Percentiles rank a stretch among this genome's conserved stretches.
Evolutionary conservation across 2,113 vertebrate species (phyloP).

Genomic region (Orthonyx spaldingii): DNA sequence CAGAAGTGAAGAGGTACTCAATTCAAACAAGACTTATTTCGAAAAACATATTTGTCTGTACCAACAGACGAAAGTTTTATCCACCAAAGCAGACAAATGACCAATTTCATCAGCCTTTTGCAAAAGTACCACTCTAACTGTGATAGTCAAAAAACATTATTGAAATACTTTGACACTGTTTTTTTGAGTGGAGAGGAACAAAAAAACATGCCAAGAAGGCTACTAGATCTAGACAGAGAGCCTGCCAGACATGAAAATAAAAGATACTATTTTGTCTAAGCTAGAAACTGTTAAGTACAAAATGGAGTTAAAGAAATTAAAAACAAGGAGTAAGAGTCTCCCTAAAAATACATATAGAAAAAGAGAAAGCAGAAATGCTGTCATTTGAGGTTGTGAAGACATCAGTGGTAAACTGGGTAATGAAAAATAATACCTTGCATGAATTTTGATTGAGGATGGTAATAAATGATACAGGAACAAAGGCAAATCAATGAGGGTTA

Average conservation of each 20-base stretch:
- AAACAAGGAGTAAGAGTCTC: not conserved
- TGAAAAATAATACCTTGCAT: not conserved
- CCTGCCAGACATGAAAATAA: not conserved
- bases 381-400: not conserved
- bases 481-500: not conserved
- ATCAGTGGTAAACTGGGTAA: not conserved
- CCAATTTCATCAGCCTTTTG: not conserved
- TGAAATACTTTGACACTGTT: not conserved
- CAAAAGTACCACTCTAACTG: not conserved
- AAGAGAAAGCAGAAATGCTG: not conserved
- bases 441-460: not conserved
- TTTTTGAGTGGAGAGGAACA: not conserved
- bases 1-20: not conserved
- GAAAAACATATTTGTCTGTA: not conserved
- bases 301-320: not conserved
- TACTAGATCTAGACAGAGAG: not conserved
- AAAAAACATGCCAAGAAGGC: not conserved
- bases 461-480: not conserved
- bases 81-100: not conserved
- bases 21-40: not conserved
- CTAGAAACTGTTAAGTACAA: not conserved
- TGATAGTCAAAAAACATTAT: not conserved
- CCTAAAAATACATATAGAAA: not conserved
- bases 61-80: not conserved
- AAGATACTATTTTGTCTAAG: not conserved